Conservation (phyloP, 2,888 invertebrate genomes). For the Gnatocerus cornutus region DNA sequence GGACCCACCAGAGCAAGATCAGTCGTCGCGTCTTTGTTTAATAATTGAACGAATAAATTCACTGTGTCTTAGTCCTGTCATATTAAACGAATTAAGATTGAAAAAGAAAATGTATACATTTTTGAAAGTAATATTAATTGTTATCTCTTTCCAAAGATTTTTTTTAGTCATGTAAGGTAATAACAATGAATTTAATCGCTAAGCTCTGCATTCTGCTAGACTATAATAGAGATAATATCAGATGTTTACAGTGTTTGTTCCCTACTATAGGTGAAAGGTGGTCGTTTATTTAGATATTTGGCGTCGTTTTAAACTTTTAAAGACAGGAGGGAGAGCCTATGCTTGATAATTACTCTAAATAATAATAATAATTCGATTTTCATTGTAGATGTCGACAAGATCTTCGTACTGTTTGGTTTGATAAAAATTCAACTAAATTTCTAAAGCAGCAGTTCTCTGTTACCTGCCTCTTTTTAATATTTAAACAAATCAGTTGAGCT, state of each 20-base stretch:
- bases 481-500: constrained; percentile 66
- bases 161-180: constrained; percentile 69
- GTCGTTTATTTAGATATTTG: constrained; percentile 54
- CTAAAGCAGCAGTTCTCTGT: constrained; percentile 61
- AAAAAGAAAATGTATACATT: constrained; percentile 69
- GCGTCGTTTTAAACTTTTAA: constrained; percentile 46
- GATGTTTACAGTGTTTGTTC: constrained; percentile 46
- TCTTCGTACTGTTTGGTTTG: constrained; percentile 65
- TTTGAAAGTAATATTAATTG: constrained; percentile 70
- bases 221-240: constrained; percentile 48
- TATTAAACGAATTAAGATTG: constrained; percentile 70
- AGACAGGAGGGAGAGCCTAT: constrained; percentile 53
- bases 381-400: constrained; percentile 66
- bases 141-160: constrained; percentile 73
- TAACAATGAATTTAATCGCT: constrained; percentile 65
- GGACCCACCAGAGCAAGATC: constrained; percentile 4
- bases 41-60: constrained; percentile 69
- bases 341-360: constrained; percentile 52
- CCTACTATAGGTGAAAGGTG: constrained; percentile 54
- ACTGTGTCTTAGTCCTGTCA: constrained; percentile 73
- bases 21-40: constrained; percentile 41
- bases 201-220: constrained; percentile 63
- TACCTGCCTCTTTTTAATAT: constrained; percentile 64
- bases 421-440: constrained; percentile 51
- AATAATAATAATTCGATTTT: constrained; percentile 61